Evolutionary conservation across 2,888 invertebrate genomes (phyloP).

Genomic region (Troilus luridus): DNA sequence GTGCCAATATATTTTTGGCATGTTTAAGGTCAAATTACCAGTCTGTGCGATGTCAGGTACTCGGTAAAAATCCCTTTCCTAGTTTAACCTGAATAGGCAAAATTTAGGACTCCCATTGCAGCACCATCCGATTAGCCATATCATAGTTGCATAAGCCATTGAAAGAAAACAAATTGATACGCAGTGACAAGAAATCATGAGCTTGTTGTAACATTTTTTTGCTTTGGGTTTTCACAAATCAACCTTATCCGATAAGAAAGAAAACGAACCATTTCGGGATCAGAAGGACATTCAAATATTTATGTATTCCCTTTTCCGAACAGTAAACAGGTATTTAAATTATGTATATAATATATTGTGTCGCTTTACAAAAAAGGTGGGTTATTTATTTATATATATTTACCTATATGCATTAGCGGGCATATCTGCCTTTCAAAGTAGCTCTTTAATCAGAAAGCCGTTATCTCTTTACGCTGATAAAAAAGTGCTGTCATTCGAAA

Average conservation of each 20-base stretch:
- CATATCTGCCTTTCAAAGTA: slow-evolving; percentile 37
- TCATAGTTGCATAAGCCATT: no score
- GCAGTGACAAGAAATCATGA: no score
- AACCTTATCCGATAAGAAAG: background rate
- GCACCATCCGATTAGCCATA: no score
- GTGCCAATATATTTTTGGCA: no score
- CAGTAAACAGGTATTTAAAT: slow-evolving; percentile 28
- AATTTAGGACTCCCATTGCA: no score
- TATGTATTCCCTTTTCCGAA: background rate
- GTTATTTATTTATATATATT: background rate
- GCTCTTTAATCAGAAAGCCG: slow-evolving; percentile 36
- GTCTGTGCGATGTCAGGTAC: no score
- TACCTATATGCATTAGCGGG: slow-evolving; percentile 36
- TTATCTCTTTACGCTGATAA: slow-evolving; percentile 23
- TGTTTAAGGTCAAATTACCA: no score
- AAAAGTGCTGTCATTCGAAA: slow-evolving; percentile 43
- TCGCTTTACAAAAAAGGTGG: slow-evolving; percentile 2
- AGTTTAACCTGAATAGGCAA: no score
- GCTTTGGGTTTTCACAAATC: background rate
- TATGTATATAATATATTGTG: background rate
- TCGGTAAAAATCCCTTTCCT: no score
- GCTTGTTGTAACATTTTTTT: no score
- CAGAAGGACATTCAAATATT: background rate
- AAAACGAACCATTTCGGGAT: background rate
- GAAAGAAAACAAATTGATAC: no score